Evolutionary conservation across 2,888 invertebrate species (phyloP), one percentile per base, ranked within the genome.

Genomic region (Phengaris alcon): DNA sequence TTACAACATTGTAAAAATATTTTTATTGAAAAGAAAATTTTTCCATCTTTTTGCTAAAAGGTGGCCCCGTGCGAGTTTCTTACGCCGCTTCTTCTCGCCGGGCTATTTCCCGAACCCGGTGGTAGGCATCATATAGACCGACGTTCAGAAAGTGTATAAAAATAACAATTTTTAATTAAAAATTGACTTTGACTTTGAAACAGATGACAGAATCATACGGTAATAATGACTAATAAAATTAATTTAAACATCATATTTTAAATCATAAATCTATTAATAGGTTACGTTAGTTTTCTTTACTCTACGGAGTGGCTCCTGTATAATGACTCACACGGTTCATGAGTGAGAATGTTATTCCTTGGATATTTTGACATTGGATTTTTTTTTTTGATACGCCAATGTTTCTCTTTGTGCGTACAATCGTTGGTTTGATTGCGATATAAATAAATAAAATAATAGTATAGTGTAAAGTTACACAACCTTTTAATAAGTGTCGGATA

Each of bases 361-460:
- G 35, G 64, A 64, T 10, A 35, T 44, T 44, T 44, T 35, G 64
- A 64, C 64, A 64, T 64, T 64, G 64, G 13, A 44, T 64, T 5
- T 48, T 64, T 22, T 64, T 64, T 15, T 8, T 57, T 57, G 57
- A 57, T 57, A 15, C 57, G 57, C 57, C 57, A 57, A 57, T 57
- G 57, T 57, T 57, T 57, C 15, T 59, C 59, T 59, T 22, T 59
- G 59, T 59, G 59, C 59, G 22, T 22, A 10, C 48, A 8, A 15
- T 59, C 10, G 57, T 57, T 8, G 57, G 57, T 4, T 55, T 15
- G 15, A 8, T n/a, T 6, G 57, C 8, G 55, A n/a, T 55, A 15
- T 3, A 59, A 59, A 59, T 22, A 59, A 22, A 10, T 59, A 59
- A 15, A 48, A 48, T 0, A 48, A 48, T 6, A 48, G 48, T 48